Conservation (phyloP, 30 jellyfish, hydroid and myxozoan genomes). For the Cassiopea andromeda region DNA sequence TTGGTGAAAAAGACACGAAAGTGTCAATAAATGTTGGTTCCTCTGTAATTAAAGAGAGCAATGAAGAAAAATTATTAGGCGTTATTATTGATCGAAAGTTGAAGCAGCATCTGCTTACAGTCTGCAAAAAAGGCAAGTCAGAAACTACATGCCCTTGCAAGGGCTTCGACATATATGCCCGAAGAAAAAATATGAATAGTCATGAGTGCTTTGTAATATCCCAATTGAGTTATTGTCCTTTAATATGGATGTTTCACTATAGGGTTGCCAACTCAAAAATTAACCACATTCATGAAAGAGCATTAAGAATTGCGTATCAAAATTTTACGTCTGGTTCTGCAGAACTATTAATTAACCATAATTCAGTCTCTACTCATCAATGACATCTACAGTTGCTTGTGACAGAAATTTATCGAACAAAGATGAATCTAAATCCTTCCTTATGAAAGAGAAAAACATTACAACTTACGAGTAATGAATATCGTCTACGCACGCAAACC, state of each 20-base stretch:
- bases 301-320: constrained; percentile 12
- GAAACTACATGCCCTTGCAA: constrained; percentile 58
- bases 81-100: constrained; percentile 44
- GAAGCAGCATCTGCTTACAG: constrained; percentile 34
- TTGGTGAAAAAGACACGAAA: not conserved
- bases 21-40: constrained; percentile 14
- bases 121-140: constrained; percentile 54
- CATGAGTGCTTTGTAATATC: constrained; percentile 42
- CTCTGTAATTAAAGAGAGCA: constrained; percentile 24
- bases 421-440: too few relatives aligned
- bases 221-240: constrained; percentile 26
- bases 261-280: constrained; percentile 21
- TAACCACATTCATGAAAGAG: constrained; percentile 4
- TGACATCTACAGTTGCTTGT: too few relatives aligned
- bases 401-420: too few relatives aligned
- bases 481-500: too few relatives aligned
- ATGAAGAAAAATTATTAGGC: constrained; percentile 53
- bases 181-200: constrained; percentile 31
- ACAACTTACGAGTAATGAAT: too few relatives aligned
- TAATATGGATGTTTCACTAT: constrained; percentile 26
- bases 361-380: too few relatives aligned
- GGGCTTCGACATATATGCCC: constrained; percentile 52
- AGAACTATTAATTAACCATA: too few relatives aligned
- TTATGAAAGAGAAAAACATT: too few relatives aligned
- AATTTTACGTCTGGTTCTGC: constrained; percentile 16